Base-by-base conservation (phyloP, 1,140 invertebrate genomes). In the Lutraria rhynchaena region DNA sequence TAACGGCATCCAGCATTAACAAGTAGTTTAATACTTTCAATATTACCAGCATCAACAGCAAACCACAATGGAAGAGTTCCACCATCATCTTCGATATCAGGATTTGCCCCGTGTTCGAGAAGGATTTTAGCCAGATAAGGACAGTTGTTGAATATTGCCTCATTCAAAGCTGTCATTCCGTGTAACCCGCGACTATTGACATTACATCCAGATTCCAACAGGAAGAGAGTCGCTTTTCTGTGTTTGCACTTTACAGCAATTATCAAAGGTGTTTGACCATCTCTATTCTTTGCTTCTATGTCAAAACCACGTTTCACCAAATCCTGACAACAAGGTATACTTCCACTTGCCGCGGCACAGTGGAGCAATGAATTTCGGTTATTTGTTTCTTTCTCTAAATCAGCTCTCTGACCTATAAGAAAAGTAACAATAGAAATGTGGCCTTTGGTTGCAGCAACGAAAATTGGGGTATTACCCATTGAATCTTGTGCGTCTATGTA, bases 291-390 rank as follows among this genome's bases (percentile, higher is more conserved):
- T 53, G 87, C 86, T 73, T 91, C 87, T 4, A 90, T 86, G 63
- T 89, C 88, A 55, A 91, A 87, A 0, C 89, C 90, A 31, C 81
- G 80, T 1, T 86, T 49, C 0, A 90, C 77, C 0, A 92, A 81
- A 44, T 88, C 86, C 31, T 84, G 61, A 58, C 90, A 91, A 61
- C 90, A 91, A 31, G 86, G 83, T 5, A 89, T 82, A 73, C 87
- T 90, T 2, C 90, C 90, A 57, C 87, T 86, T 4, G 85, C 86
- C 11, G 91, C 91, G 49, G 90, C 90, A 77, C 87, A 88, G 75
- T 92, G 91, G 3, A 92, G 80, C 11, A 91, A 86, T 9, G 87
- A 88, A 69, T 91, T 86, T n/a, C 85, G 86, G 41, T 88, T 89
- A 69, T 85, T 87, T 71, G 86, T 86, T 63, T 76, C 83, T 83